phyloP scores from a whole-genome alignment of 2,888 invertebrate genomes.

The Leptarthrus brevirostris region DNA sequence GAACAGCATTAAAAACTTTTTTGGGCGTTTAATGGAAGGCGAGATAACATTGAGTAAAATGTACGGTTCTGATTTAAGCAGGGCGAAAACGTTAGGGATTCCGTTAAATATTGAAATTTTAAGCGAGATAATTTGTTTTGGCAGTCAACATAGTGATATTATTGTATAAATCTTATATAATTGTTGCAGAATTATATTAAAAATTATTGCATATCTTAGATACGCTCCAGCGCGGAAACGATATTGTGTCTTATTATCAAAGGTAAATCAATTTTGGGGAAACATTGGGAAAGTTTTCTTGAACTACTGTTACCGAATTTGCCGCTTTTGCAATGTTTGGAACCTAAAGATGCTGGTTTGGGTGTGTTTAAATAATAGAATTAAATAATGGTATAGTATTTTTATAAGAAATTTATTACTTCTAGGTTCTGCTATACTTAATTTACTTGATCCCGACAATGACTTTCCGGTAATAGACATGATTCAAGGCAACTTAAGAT shows the following conservation, averaged over 20 bases:
- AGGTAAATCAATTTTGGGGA: conserved; percentile 57
- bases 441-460: conserved; percentile 61
- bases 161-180: conserved; percentile 53
- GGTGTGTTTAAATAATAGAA: too few relatives aligned
- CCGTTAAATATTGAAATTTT: conserved; percentile 61
- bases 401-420: conserved; percentile 10
- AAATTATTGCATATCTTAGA: conserved; percentile 38
- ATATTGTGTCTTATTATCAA: conserved; percentile 61
- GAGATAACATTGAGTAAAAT: conserved; percentile 57
- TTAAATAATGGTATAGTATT: conserved; percentile 4
- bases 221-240: conserved; percentile 58
- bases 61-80: conserved; percentile 56
- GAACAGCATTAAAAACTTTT: conserved; percentile 59
- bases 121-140: conserved; percentile 58
- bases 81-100: conserved; percentile 59
- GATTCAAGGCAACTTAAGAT: conserved; percentile 61
- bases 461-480: conserved; percentile 56
- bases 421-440: conserved; percentile 54
- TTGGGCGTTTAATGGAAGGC: conserved; percentile 61
- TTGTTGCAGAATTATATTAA: too few relatives aligned
- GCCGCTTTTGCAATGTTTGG: conserved; percentile 60
- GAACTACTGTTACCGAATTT: conserved; percentile 58
- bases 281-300: conserved; percentile 57
- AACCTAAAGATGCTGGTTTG: conserved; percentile 54
- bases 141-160: conserved; percentile 53